Base-by-base conservation (phyloP, 2,888 invertebrate genomes). In the Bedellia somnulentella region DNA sequence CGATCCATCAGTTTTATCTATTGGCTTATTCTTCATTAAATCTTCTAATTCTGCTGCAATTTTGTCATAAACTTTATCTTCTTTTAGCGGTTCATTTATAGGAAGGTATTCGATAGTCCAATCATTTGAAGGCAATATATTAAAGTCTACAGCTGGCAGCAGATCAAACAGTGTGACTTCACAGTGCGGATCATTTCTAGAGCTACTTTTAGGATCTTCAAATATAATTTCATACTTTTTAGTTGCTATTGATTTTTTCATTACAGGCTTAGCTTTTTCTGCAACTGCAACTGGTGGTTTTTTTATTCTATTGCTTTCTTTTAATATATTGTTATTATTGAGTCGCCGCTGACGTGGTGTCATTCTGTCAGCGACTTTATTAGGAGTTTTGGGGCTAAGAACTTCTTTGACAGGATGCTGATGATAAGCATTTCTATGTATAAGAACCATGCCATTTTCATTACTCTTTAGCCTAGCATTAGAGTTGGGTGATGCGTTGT, bases 31-130 rank as follows among this genome's bases (percentile, higher is more conserved):
- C 34, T 57, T 62, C 76, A 77, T 75, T 31, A 77, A 51, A 40
- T 70, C 71, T 49, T 77, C 76, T 22, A 77, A 44, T 44, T 77
- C 75, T 5, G 76, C 76, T 26, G 75, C 77, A 46, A 77, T 76
- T 31, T 71, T 51, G 37, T 77, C 75, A 58, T 75, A 77, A 3
- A 75, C 68, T 52, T 71, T 68, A 41, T 75, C 75, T 47, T 70
- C 59, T 38, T 62, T 68, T 1, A 58, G 60, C 46, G 68, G 68
- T 30, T 62, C 59, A 35, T 44, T 55, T 43, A 60, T 63, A 10
- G 76, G 75, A 34, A 68, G 60, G 40, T 61, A 70, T 35, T 76
- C 73, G 44, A 76, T 67, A 39, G 51, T 53, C 77, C 77, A 77
- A 15, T 67, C 64, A 17, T 58, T 48, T 4, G 62, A 57, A n/a